Percentiles rank a stretch among this genome's conserved stretches.
phyloP scores from a whole-genome alignment of 2,797 vertebrate species.

The Carapus acus region DNA sequence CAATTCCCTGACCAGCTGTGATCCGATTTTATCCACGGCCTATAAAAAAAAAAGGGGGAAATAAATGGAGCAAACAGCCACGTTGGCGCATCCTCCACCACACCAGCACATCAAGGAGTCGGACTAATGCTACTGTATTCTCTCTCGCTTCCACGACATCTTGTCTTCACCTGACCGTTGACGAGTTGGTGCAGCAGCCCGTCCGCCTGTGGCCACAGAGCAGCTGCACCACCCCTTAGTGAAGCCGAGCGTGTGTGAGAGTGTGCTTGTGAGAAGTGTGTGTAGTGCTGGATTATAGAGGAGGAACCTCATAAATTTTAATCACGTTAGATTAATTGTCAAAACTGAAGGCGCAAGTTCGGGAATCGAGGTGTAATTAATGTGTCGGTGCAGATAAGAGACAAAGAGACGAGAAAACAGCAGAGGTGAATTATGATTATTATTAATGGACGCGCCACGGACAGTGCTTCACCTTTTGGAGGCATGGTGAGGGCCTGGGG shows the following conservation, averaged over 20 bases:
- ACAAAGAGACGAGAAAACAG: constrained; percentile 37
- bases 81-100: constrained; percentile 36
- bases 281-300: constrained; percentile 55
- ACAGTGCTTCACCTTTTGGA: too few species aligned
- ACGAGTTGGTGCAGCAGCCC: constrained; percentile 70
- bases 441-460: too few species aligned
- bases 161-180: constrained; percentile 61
- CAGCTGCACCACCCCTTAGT: constrained; percentile 70
- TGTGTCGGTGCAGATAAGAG: constrained; percentile 53
- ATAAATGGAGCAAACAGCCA: constrained; percentile 50
- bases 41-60: too few species aligned
- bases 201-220: constrained; percentile 70
- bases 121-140: constrained; percentile 38
- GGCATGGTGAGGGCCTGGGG: too few species aligned
- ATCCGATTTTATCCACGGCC: constrained; percentile 60
- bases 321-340: constrained; percentile 67
- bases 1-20: constrained; percentile 58
- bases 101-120: constrained; percentile 41
- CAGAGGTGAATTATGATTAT: constrained; percentile 10
- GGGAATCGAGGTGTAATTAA: constrained; percentile 57
- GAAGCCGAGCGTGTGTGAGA: constrained; percentile 65
- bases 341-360: constrained; percentile 58
- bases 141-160: constrained; percentile 66
- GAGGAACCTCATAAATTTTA: constrained; percentile 61
- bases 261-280: too few species aligned